Base-by-base conservation (phyloP, 2,113 vertebrate genomes). In the Turdus rufiventris region DNA sequence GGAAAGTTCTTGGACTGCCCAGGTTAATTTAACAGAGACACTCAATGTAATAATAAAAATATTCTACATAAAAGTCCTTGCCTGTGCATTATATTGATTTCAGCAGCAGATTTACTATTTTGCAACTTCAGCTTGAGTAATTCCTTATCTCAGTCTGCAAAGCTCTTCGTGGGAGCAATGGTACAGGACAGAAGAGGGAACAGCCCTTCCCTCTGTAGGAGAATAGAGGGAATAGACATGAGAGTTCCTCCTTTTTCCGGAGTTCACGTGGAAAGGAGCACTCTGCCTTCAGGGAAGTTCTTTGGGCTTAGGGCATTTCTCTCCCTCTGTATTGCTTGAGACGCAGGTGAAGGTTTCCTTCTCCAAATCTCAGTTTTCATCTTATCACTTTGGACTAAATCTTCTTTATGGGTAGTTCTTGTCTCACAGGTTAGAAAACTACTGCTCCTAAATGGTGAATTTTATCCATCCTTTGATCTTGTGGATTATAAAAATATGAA, bases 11-110 rank as follows among this genome's bases (percentile, higher is more conserved):
- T 58, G 45, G 23, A 83, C 66, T 87, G 31, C 73, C 47, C 85
- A 79, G 65, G 53, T 96, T 97, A 96, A 97, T 97, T 97, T 94
- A 97, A 94, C 53, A 94, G 71, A 97, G 63, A 63, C 53, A 84
- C 34, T 89, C 80, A 89, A 50, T n/a, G 43, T 66, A 93, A 63
- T 88, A 96, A 97, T 96, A 97, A 97, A 98, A 94, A 68, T 20
- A 82, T 79, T 85, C 78, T 76, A 85, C 68, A 18, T 57, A 57
- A 91, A 96, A 57, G 8, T 24, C 48, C 36, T 60, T 73, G 25
- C 15, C 4, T 90, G 65, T 84, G 34, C 28, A 43, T 33, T 25
- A 25, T 48, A 60, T 65, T 95, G 71, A 91, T 80, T 96, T 88
- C 89, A 77, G 68, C 60, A 81, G 71, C 16, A 78, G 42, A 50